phyloP scores from a whole-genome alignment of 2,113 vertebrate species.

The Archilochus colubris region DNA sequence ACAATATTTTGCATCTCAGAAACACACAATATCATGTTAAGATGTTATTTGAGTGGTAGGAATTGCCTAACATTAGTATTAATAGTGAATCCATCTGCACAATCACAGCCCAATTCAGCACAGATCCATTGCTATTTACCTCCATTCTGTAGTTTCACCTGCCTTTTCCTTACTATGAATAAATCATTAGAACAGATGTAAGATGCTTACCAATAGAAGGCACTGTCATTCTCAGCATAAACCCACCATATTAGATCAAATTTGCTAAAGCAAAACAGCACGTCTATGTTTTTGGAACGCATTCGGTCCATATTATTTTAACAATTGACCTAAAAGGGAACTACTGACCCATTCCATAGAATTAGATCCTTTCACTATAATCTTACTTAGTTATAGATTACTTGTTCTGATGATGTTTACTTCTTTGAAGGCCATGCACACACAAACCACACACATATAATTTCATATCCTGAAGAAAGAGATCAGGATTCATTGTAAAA shows the following conservation, averaged over 20 bases:
- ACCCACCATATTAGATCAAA: conserved; percentile 51
- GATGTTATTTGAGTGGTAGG: conserved; percentile 29
- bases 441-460: background rate
- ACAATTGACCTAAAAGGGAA: conserved; percentile 2
- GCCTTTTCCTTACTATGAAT: conserved; percentile 70
- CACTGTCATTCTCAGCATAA: conserved; percentile 65
- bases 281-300: conserved; percentile 1
- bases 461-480: background rate
- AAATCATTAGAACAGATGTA: conserved; percentile 78
- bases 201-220: conserved; percentile 74
- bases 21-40: background rate
- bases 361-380: background rate
- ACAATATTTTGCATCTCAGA: conserved; percentile 12
- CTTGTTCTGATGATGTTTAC: background rate
- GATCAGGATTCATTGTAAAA: background rate
- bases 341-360: background rate
- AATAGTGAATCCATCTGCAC: conserved; percentile 60
- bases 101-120: conserved; percentile 65
- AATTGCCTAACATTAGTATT: conserved; percentile 49
- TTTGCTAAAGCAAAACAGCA: conserved; percentile 41
- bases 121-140: conserved; percentile 58
- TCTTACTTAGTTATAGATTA: background rate
- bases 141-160: conserved; percentile 74
- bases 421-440: background rate
- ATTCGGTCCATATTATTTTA: background rate